Conservation (phyloP, 2,113 vertebrate genomes). For the Castor canadensis region DNA sequence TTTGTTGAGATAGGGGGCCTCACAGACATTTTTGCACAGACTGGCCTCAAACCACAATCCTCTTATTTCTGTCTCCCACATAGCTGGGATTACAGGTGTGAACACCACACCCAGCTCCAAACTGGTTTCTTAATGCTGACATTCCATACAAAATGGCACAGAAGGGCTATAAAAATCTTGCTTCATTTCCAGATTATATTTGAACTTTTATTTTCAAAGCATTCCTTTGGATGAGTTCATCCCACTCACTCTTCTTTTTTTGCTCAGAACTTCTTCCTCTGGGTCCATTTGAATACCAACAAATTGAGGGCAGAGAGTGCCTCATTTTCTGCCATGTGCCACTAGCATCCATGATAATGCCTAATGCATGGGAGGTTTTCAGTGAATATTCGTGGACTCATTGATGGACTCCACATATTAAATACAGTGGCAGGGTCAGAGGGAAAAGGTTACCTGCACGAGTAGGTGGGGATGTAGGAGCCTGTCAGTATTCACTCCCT, state of each 20-base stretch:
- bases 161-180: not conserved
- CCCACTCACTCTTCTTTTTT: not conserved
- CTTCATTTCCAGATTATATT: not conserved
- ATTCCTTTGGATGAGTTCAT: not conserved
- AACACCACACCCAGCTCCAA: too few species aligned
- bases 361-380: not conserved
- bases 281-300: not conserved
- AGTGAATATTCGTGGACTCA: not conserved
- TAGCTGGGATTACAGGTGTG: too few species aligned
- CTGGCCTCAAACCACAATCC: too few species aligned
- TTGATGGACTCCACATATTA: not conserved
- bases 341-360: not conserved
- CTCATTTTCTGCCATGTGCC: not conserved
- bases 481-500: too few species aligned
- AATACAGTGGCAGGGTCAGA: not conserved
- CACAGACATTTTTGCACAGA: too few species aligned
- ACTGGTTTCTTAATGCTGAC: not conserved
- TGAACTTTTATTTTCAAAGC: constrained; percentile 42
- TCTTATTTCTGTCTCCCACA: too few species aligned
- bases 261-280: not conserved
- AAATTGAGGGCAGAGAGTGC: not conserved
- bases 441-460: not conserved
- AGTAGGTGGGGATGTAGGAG: not conserved
- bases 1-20: too few species aligned
- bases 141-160: not conserved